Evolutionary conservation across 2,797 vertebrate species (phyloP).

Genomic region (Odontamblyopus lacepedii): DNA sequence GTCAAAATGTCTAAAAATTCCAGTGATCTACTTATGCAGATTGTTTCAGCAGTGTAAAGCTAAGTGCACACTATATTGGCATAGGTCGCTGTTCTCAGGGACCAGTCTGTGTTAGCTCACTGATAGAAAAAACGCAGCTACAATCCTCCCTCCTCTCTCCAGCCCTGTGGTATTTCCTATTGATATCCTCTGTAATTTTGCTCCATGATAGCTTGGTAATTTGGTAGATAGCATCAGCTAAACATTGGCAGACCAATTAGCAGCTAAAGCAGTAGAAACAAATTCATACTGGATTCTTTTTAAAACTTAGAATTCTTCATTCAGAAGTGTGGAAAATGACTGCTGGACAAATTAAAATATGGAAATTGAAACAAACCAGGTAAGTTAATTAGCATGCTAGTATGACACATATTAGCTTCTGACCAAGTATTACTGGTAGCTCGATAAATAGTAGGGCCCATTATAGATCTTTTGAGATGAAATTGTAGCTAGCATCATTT

Average conservation of each 20-base stretch:
- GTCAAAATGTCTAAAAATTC: background rate
- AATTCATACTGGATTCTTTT: background rate
- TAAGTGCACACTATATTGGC: slow-evolving; percentile 4
- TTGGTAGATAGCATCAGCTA: background rate
- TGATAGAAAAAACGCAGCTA: slow-evolving; percentile 30
- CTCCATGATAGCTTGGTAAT: background rate
- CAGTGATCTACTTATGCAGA: background rate
- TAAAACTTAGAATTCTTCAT: background rate
- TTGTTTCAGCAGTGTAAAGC: slow-evolving; percentile 5
- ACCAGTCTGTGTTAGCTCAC: slow-evolving; percentile 40
- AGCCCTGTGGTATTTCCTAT: slow-evolving; percentile 11
- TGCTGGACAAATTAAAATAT: background rate
- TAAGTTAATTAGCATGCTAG: background rate
- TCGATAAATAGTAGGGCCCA: no score
- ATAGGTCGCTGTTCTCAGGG: slow-evolving; percentile 17
- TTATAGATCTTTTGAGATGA: no score
- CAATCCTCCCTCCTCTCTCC: slow-evolving; percentile 15
- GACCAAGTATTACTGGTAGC: no score
- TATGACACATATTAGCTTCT: background rate
- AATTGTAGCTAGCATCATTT: no score
- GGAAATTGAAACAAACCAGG: background rate
- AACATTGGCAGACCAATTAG: background rate
- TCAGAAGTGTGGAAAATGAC: background rate
- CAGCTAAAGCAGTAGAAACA: background rate
- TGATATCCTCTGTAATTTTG: background rate